Evolutionary conservation across 2,113 vertebrate genomes (phyloP).

Genomic region (Pyrgilauda ruficollis): DNA sequence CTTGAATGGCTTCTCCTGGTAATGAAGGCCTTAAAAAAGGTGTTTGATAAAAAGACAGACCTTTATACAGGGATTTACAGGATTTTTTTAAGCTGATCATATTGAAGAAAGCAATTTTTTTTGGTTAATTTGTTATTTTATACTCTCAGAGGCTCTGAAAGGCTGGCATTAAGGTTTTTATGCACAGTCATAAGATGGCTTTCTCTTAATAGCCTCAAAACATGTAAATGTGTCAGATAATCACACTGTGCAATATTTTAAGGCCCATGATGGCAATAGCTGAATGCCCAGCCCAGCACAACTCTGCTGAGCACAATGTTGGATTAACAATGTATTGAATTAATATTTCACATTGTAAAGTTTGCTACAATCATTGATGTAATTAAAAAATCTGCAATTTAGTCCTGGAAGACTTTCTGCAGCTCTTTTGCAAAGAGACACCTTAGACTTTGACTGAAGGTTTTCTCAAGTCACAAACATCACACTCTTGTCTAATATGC

Average conservation of each 20-base stretch:
- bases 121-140: constrained; percentile 47
- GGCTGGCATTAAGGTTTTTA: neutral
- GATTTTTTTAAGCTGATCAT: neutral
- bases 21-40: constrained; percentile 49
- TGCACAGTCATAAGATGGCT: neutral
- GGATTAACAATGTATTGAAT: neutral
- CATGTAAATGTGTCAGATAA: constrained; percentile 4
- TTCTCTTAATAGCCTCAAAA: constrained; percentile 32
- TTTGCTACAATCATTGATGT: neutral
- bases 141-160: neutral
- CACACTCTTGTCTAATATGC: neutral
- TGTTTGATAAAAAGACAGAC: constrained; percentile 38
- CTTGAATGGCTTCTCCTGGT: constrained; percentile 22
- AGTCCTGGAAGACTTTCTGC: neutral
- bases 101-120: constrained; percentile 31
- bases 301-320: neutral
- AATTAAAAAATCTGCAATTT: neutral
- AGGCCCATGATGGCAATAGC: neutral
- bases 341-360: constrained; percentile 1
- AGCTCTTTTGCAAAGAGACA: neutral
- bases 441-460: neutral
- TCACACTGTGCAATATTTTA: neutral
- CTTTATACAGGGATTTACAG: constrained; percentile 26
- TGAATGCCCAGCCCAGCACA: neutral
- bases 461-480: neutral